Conservation (phyloP, 2,797 vertebrate species). For the Notamacropus eugenii region DNA sequence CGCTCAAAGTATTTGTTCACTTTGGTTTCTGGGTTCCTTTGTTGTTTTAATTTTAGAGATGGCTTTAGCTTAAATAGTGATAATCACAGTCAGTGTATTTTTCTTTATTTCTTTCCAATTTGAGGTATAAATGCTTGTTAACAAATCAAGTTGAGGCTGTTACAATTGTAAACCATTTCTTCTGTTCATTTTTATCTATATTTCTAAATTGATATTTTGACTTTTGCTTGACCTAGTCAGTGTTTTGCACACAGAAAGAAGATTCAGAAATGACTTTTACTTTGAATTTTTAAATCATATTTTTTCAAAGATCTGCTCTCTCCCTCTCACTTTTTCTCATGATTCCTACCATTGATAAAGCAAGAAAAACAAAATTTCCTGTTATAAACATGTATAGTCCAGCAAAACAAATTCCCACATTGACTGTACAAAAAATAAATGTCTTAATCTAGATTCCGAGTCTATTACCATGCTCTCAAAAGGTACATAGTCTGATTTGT, state of each 20-base stretch:
- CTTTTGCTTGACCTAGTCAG: background rate
- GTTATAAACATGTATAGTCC: background rate
- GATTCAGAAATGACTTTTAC: background rate
- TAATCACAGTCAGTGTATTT: background rate
- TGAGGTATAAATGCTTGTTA: background rate
- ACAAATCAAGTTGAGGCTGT: background rate
- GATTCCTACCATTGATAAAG: background rate
- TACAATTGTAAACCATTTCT: background rate
- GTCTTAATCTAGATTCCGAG: background rate
- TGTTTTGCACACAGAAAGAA: background rate
- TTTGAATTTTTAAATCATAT: background rate
- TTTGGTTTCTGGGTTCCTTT: background rate
- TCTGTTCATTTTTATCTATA: background rate
- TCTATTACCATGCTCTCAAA: background rate
- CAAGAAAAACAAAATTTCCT: background rate
- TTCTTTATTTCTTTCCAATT: background rate
- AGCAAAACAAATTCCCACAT: background rate
- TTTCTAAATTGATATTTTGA: background rate
- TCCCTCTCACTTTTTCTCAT: background rate
- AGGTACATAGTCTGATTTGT: background rate
- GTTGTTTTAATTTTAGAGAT: background rate
- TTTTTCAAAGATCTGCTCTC: background rate
- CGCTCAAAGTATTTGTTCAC: background rate
- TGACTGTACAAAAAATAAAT: background rate
- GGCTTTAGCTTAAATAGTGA: background rate